A percentile compares a stretch with the other conserved stretches of the same genome.
These are phyloP conservation scores for Mus minutoides DNA, from an alignment of 2,797 vertebrate genomes.

Conservation along the genomic window DNA sequence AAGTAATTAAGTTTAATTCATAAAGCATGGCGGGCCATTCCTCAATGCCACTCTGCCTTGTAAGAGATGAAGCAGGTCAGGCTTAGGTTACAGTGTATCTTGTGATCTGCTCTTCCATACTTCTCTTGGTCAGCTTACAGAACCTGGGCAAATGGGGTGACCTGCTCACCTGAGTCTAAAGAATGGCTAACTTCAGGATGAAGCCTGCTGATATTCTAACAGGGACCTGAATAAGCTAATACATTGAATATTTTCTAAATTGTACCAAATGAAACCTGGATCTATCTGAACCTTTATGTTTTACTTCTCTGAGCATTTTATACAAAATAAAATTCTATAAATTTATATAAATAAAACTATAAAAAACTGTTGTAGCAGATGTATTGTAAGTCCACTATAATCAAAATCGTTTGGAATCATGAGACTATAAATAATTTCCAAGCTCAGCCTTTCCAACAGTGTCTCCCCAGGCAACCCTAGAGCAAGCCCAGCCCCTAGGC, in stretches of 20 bases:
- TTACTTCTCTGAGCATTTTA: slow-evolving; percentile 52
- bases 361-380: slow-evolving; percentile 23
- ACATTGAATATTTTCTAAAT: neutral
- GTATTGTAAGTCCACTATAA: neutral
- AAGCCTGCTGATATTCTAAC: slow-evolving; percentile 7
- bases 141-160: neutral
- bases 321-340: slow-evolving; percentile 15
- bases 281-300: slow-evolving; percentile 8
- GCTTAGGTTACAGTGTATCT: neutral
- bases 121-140: neutral
- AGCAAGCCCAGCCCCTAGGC: neutral
- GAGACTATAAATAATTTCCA: neutral
- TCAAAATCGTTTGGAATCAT: slow-evolving; percentile 37
- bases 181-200: neutral
- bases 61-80: neutral
- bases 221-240: slow-evolving; percentile 6
- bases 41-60: neutral
- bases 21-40: slow-evolving; percentile 9
- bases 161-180: neutral
- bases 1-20: slow-evolving; percentile 32
- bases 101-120: neutral
- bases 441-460: slow-evolving; percentile 28
- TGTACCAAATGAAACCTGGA: neutral
- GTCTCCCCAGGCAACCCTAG: slow-evolving; percentile 9
- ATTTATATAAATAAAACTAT: neutral